These are phyloP conservation scores for Temnothorax rugatulus DNA, from an alignment of 2,888 invertebrate species.

Conservation along the genomic window DNA sequence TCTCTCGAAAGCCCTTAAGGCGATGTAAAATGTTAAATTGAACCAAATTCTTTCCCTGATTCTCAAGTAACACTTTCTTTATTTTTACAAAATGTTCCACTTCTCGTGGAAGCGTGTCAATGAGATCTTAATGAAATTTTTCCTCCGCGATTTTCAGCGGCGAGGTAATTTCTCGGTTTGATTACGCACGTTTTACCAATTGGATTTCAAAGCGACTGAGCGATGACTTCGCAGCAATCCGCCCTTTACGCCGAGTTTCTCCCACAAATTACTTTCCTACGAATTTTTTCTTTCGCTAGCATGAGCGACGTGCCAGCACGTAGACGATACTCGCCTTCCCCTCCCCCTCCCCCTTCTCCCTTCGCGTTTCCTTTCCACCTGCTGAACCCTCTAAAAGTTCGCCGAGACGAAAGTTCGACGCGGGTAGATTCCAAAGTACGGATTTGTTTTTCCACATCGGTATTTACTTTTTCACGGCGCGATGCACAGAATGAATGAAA, in stretches of 20 bases:
- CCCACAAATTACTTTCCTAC: constrained; percentile 78
- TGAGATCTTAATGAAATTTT: constrained; percentile 56
- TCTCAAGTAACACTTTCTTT: constrained; percentile 52
- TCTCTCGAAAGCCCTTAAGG: constrained; percentile 42
- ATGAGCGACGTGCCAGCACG: constrained; percentile 68
- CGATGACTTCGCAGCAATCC: constrained; percentile 66
- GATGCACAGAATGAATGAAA: constrained; percentile 76
- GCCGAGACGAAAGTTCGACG: constrained; percentile 77
- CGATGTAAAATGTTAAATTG: constrained; percentile 57
- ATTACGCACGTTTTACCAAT: constrained; percentile 50
- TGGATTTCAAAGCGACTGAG: constrained; percentile 57
- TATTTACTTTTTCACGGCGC: constrained; percentile 82
- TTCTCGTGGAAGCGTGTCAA: constrained; percentile 44
- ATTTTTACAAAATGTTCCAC: constrained; percentile 35
- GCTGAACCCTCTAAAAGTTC: constrained; percentile 65
- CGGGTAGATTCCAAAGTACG: constrained; percentile 79
- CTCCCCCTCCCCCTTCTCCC: neutral
- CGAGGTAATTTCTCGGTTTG: constrained; percentile 46
- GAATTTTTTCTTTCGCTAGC: constrained; percentile 63
- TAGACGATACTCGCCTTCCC: constrained; percentile 56
- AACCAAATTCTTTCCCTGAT: constrained; percentile 51
- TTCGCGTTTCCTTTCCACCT: constrained; percentile 56
- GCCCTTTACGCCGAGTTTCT: constrained; percentile 66
- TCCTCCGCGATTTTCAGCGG: constrained; percentile 15
- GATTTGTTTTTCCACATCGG: constrained; percentile 82